Evolutionary conservation across 2,797 vertebrate species (phyloP).

Genomic region (Setipinna tenuifilis): DNA sequence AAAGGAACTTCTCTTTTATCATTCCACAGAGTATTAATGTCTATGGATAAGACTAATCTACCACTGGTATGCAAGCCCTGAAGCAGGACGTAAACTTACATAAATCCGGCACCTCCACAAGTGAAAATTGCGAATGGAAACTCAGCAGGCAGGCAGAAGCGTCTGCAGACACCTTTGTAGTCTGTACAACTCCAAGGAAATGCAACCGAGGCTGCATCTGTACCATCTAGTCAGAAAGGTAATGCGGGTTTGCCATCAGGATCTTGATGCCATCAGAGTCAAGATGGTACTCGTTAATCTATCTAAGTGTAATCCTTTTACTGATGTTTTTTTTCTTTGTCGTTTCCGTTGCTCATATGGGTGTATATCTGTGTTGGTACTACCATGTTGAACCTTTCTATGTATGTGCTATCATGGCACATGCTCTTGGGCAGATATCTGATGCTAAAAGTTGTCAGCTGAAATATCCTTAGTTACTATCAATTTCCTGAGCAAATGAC

Average conservation of each 20-base stretch:
- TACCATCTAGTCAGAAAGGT: background rate
- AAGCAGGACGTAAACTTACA: background rate
- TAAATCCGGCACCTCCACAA: constrained; percentile 2
- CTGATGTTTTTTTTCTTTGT: background rate
- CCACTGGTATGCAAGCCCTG: too few species aligned
- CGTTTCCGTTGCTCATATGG: background rate
- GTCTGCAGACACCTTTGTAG: constrained; percentile 4
- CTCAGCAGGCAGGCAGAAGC: background rate
- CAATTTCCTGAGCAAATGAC: background rate
- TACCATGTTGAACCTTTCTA: background rate
- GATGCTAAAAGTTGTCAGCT: background rate
- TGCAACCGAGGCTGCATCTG: constrained; percentile 5
- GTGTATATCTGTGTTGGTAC: background rate
- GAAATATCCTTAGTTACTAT: background rate
- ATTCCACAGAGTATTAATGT: too few species aligned
- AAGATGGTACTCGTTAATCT: background rate
- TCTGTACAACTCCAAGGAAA: constrained; percentile 6
- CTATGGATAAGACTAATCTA: too few species aligned
- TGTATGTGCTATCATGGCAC: background rate
- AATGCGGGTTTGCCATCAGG: background rate
- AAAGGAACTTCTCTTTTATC: too few species aligned
- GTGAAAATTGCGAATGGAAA: constrained; percentile 6
- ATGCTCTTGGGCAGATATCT: background rate
- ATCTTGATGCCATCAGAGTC: background rate
- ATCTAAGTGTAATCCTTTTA: background rate